phyloP scores from a whole-genome alignment of 2,888 invertebrate species.

The Chromoteleia sp. region DNA sequence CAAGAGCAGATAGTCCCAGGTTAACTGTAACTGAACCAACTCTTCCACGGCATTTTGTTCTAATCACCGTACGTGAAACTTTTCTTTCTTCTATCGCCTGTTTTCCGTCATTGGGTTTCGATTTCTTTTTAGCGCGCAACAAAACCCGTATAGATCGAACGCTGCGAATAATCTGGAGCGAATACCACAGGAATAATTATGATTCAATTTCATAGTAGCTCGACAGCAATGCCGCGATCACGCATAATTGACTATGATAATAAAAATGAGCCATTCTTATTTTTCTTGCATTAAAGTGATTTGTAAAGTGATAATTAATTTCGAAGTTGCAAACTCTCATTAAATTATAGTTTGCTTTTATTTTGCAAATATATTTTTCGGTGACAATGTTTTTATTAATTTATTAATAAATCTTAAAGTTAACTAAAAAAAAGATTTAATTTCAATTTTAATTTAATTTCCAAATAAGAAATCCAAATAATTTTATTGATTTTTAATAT shows the following conservation, averaged over 20 bases:
- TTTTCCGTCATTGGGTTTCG: conserved; percentile 45
- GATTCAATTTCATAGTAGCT: conserved; percentile 45
- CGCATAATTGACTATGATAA: not conserved
- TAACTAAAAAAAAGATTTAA: no score
- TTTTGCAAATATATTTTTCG: no score
- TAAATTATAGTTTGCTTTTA: no score
- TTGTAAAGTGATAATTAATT: no score
- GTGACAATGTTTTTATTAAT: no score
- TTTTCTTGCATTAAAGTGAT: no score
- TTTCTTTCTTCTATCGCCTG: conserved; percentile 59
- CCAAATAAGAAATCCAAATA: no score
- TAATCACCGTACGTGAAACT: conserved; percentile 69
- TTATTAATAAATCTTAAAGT: no score
- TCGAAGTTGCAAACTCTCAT: no score
- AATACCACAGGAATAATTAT: conserved; percentile 44
- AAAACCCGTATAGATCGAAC: conserved; percentile 35
- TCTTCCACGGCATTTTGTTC: conserved; percentile 64
- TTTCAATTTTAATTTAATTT: no score
- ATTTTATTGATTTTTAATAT: no score
- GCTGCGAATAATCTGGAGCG: conserved; percentile 29
- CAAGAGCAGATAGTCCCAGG: conserved; percentile 65
- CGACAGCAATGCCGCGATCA: not conserved
- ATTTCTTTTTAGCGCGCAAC: conserved; percentile 52
- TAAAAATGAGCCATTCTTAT: no score
- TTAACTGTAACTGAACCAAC: conserved; percentile 72